A percentile compares a stretch with the other conserved stretches of the same genome.
phyloP scores from a whole-genome alignment of 2,797 vertebrate species.

The Danio aesculapii region DNA sequence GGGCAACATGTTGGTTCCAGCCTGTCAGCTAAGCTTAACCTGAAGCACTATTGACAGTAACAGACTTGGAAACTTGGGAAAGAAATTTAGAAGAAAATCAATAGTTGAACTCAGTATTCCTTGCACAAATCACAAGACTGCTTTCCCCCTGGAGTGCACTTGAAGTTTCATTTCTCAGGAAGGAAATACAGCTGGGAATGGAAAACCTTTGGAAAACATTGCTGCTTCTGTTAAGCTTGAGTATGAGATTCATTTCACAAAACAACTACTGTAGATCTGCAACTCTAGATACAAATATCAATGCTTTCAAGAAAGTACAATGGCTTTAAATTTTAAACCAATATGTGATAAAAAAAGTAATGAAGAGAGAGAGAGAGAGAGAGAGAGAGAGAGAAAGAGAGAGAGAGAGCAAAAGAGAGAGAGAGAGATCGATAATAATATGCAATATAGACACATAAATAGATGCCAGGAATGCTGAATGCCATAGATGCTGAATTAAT shows the following conservation, averaged over 20 bases:
- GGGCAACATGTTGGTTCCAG: constrained; percentile 40
- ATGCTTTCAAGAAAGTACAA: not conserved
- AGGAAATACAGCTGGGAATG: constrained; percentile 10
- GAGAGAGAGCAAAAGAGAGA: too few relatives aligned
- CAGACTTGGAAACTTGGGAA: constrained; percentile 27
- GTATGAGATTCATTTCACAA: constrained; percentile 8
- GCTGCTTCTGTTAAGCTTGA: constrained; percentile 4
- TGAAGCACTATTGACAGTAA: constrained; percentile 47
- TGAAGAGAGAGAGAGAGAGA: too few relatives aligned
- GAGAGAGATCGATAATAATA: not conserved
- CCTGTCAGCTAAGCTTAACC: constrained; percentile 53
- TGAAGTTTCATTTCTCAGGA: constrained; percentile 35
- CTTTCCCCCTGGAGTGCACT: constrained; percentile 36
- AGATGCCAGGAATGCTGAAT: constrained; percentile 1
- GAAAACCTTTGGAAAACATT: constrained; percentile 5
- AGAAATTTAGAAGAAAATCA: constrained; percentile 49
- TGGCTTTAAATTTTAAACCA: not conserved
- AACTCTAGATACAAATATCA: constrained; percentile 9
- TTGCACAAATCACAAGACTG: constrained; percentile 34
- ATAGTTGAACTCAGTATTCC: constrained; percentile 42
- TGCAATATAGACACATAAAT: not conserved
- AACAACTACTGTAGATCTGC: constrained; percentile 1
- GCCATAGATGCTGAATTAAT: too few relatives aligned
- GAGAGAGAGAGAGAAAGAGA: not conserved
- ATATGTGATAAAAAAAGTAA: not conserved